Conservation (phyloP, 2,113 vertebrate species). For the Orycteropus afer region DNA sequence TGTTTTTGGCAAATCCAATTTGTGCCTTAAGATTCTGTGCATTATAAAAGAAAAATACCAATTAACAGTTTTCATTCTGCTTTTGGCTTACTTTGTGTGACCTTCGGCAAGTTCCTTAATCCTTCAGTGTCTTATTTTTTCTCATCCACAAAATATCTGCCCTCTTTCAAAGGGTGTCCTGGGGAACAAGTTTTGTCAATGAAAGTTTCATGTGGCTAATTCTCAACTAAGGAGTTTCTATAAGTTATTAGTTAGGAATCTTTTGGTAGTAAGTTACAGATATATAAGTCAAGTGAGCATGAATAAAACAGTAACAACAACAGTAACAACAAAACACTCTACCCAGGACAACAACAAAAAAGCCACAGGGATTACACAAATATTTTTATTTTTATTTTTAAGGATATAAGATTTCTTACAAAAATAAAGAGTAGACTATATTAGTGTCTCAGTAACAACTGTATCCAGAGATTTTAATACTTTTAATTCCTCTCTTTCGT, state of each 20-base stretch:
- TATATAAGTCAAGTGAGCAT: neutral
- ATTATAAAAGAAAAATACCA: neutral
- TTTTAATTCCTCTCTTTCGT: neutral
- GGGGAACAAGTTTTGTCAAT: neutral
- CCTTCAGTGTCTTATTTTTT: neutral
- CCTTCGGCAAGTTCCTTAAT: neutral
- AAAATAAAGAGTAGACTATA: constrained; percentile 15
- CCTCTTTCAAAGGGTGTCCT: neutral
- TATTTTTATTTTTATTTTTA: neutral
- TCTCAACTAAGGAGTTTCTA: neutral
- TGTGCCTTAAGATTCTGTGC: neutral
- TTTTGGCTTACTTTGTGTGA: neutral
- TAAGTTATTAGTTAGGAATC: neutral
- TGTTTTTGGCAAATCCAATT: constrained; percentile 7
- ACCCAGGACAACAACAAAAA: neutral
- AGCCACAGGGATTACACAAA: neutral
- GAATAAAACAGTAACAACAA: neutral
- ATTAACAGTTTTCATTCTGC: neutral
- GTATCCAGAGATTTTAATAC: neutral
- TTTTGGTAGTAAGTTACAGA: neutral
- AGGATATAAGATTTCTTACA: neutral
- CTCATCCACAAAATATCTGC: neutral
- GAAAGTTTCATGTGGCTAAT: neutral
- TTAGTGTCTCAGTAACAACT: neutral
- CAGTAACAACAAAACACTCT: neutral